These are phyloP conservation scores for Chlamydotis undulata DNA, from an alignment of 2,113 vertebrate species.

Conservation along the genomic window DNA sequence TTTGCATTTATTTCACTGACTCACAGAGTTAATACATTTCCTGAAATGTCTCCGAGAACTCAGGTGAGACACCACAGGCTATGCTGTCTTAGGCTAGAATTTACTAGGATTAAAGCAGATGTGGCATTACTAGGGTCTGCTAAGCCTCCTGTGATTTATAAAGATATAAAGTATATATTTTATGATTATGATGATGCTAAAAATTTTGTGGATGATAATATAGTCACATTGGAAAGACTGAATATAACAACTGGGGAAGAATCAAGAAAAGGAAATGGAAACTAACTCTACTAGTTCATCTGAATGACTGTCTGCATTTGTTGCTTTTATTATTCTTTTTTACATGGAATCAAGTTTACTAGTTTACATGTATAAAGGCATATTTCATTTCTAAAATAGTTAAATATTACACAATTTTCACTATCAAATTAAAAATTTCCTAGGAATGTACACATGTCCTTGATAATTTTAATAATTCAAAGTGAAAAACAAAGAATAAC, in stretches of 20 bases:
- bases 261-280: conserved; percentile 58
- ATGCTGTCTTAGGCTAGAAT: conserved; percentile 22
- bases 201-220: conserved; percentile 68
- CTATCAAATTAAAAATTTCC: background rate
- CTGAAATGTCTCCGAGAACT: background rate
- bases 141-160: conserved; percentile 69
- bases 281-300: background rate
- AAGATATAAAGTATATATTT: conserved; percentile 71
- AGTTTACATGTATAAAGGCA: background rate
- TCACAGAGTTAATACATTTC: conserved; percentile 12
- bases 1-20: conserved; percentile 12
- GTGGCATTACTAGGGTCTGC: conserved; percentile 51
- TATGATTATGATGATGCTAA: conserved; percentile 71
- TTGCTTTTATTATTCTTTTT: background rate
- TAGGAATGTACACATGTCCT: background rate
- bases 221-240: conserved; percentile 42
- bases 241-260: conserved; percentile 26
- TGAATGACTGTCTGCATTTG: background rate
- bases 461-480: background rate
- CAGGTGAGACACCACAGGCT: conserved; percentile 26
- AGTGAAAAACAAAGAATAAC: background rate
- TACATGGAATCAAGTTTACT: background rate
- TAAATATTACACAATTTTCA: background rate
- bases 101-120: conserved; percentile 58
- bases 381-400: background rate